phyloP scores from a whole-genome alignment of 2,888 invertebrate species.

The Rotaria socialis region DNA sequence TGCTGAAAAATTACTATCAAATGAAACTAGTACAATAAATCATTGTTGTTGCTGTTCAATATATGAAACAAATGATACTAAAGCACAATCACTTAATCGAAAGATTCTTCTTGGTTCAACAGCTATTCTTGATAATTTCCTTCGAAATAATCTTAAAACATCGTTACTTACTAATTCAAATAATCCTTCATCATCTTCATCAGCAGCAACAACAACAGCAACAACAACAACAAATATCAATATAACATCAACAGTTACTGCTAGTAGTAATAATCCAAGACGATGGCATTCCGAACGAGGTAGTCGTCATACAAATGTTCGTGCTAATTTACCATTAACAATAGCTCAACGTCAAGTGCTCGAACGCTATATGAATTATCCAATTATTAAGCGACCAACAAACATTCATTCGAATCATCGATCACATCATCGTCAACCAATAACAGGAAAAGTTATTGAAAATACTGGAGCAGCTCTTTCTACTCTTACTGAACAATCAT shows the following conservation, averaged over 20 bases:
- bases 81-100: not conserved
- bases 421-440: not conserved
- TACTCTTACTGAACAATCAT: not conserved
- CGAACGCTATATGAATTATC: not conserved
- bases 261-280: not conserved
- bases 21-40: not conserved
- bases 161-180: not conserved
- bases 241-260: not conserved
- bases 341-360: conserved; percentile 5
- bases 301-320: not conserved
- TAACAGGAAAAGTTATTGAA: not conserved
- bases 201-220: not conserved
- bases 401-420: not conserved
- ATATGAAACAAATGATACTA: not conserved
- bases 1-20: not conserved
- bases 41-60: not conserved
- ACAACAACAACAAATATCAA: not conserved
- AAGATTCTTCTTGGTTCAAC: conserved; percentile 16
- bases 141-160: conserved; percentile 11
- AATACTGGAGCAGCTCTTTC: not conserved
- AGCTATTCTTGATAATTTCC: not conserved
- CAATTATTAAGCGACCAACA: not conserved
- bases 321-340: conserved; percentile 32
- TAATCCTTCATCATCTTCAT: not conserved
- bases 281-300: conserved; percentile 15